These are phyloP conservation scores for Bruchidius siliquastri DNA, from an alignment of 2,888 invertebrate species.

Conservation along the genomic window DNA sequence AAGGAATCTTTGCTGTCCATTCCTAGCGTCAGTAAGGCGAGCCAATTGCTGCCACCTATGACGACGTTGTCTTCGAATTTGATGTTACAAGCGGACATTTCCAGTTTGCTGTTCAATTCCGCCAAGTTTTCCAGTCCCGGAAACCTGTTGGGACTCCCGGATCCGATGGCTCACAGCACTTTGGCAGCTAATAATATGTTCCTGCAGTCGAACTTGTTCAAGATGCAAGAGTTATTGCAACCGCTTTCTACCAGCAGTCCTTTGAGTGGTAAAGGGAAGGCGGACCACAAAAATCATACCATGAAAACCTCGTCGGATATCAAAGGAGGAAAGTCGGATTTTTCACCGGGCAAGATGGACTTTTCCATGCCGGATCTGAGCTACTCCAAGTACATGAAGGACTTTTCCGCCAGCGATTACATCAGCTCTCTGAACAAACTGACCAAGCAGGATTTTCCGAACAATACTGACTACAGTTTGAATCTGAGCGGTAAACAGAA, in stretches of 20 bases:
- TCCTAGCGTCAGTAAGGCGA: constrained; percentile 46
- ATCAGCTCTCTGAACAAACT: constrained; percentile 26
- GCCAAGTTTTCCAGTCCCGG: constrained; percentile 61
- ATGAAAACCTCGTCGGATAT: constrained; percentile 41
- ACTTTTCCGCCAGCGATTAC: constrained; percentile 36
- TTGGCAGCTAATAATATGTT: constrained; percentile 76
- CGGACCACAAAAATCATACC: constrained; percentile 14
- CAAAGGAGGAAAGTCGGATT: constrained; percentile 47
- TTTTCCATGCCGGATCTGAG: constrained; percentile 44
- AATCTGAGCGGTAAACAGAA: constrained; percentile 35
- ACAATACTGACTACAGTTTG: constrained; percentile 33
- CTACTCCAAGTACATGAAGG: constrained; percentile 39
- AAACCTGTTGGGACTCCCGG: constrained; percentile 62
- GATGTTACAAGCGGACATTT: constrained; percentile 61
- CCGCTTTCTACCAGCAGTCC: constrained; percentile 58
- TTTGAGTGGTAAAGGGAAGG: constrained; percentile 36
- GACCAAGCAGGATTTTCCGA: constrained; percentile 30
- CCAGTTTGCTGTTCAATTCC: constrained; percentile 63
- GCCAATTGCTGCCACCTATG: constrained; percentile 35
- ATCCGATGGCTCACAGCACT: constrained; percentile 72
- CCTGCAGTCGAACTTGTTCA: constrained; percentile 58
- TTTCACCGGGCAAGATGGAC: constrained; percentile 54
- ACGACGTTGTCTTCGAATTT: constrained; percentile 56
- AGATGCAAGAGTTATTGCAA: constrained; percentile 64
- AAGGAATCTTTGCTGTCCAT: constrained; percentile 59